Conservation (phyloP, 1,140 invertebrate species). For the Nasonia vitripennis region DNA sequence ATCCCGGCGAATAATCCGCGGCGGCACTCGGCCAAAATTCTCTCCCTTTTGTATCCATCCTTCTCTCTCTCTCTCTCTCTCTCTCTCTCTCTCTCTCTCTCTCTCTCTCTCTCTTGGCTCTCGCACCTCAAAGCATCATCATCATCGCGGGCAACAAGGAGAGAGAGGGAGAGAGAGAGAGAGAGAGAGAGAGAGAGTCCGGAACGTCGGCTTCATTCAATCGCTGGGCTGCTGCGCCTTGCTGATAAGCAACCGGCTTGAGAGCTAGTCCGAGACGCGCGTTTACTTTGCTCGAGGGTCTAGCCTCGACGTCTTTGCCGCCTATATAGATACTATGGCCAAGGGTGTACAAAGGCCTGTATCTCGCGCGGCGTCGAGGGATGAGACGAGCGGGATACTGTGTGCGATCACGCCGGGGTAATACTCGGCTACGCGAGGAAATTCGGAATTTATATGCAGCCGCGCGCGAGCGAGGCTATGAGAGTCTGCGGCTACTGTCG, state of each 20-base stretch:
- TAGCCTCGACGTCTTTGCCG: neutral
- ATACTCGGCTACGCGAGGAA: neutral
- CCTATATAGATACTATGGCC: neutral
- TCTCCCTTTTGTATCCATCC: neutral
- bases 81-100: neutral
- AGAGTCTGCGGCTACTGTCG: no score
- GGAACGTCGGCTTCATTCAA: neutral
- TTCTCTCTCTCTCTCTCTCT: neutral
- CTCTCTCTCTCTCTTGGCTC: neutral
- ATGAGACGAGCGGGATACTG: neutral
- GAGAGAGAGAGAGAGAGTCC: neutral
- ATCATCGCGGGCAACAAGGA: neutral
- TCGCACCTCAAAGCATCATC: neutral
- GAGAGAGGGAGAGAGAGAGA: no score
- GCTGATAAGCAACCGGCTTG: constrained; percentile 1
- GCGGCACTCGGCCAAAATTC: neutral
- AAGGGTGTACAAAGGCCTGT: neutral
- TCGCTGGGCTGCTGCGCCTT: neutral
- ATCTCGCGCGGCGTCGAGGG: neutral
- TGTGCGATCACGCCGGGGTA: neutral
- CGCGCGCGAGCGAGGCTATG: no score
- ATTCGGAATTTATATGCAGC: neutral
- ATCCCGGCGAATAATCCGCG: neutral
- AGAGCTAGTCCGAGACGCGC: neutral
- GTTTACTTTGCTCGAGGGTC: constrained; percentile 5